phyloP scores from a whole-genome alignment of 2,797 vertebrate genomes.

The Yasuhikotakia modesta region DNA sequence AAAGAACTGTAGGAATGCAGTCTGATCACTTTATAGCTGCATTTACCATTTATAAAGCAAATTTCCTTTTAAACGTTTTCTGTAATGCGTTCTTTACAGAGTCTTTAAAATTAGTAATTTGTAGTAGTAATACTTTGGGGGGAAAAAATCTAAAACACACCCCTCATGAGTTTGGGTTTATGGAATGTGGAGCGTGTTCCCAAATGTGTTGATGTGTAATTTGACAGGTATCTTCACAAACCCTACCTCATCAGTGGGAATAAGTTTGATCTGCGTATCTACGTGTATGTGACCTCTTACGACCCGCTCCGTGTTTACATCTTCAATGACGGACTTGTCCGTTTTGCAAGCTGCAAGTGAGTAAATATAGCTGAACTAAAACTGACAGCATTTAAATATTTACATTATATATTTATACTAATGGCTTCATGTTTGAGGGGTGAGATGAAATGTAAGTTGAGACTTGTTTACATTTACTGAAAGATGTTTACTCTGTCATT shows the following conservation, averaged over 20 bases:
- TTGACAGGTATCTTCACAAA: constrained; percentile 91
- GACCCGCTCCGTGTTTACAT: constrained; percentile 94
- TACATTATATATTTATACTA: background rate
- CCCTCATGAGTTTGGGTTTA: too few relatives aligned
- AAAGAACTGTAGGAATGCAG: too few relatives aligned
- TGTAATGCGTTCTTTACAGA: too few relatives aligned
- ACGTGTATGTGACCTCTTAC: constrained; percentile 93
- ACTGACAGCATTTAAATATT: background rate
- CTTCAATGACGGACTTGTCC: constrained; percentile 94
- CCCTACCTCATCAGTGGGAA: constrained; percentile 97
- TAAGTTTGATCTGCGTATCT: constrained; percentile 97
- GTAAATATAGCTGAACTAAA: constrained; percentile 56
- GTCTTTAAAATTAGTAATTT: too few relatives aligned
- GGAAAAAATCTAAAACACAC: too few relatives aligned
- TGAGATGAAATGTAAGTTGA: background rate
- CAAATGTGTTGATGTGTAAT: background rate
- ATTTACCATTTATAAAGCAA: too few relatives aligned
- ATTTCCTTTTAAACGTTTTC: too few relatives aligned
- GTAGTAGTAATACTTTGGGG: too few relatives aligned
- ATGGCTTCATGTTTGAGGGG: background rate
- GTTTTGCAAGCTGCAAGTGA: constrained; percentile 99
- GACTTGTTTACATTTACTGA: background rate
- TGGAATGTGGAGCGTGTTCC: background rate
- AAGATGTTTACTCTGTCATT: background rate
- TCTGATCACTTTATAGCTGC: too few relatives aligned